Base-by-base conservation (phyloP, 2,113 vertebrate species). In the Tringa solitaria region DNA sequence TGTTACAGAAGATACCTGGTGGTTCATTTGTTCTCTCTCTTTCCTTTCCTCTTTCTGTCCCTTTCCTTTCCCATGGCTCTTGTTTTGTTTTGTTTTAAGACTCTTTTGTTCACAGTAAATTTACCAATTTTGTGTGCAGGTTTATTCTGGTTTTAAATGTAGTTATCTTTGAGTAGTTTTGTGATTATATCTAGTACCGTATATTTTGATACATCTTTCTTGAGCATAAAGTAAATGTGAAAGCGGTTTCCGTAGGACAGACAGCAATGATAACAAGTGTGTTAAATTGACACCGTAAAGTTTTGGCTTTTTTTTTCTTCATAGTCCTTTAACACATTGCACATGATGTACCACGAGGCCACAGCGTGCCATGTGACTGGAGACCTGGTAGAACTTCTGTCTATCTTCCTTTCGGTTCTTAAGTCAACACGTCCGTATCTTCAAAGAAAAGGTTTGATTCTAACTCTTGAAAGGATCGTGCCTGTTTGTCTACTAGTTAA, bases 281-380 rank as follows among this genome's bases (percentile, higher is more conserved):
- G 18, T 61, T 67, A 33, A 41, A 51, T 50, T 45, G 13, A 20
- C 39, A 33, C 22, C n/a, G 8, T 21, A 32, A 85, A 45, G 8
- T 30, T 89, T 33, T 63, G 78, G 6, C 22, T 0, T 63, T 53
- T 77, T 68, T 54, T 85, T 67, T 45, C 61, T 92, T 90, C 70
- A 1, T 93, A 99, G 99, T 99, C 99, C n/a, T 99, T 99, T 97
- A 99, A 99, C 98, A 99, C 99, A 0, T 97, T 99, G 94, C 99
- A 99, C 98, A 99, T 99, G 99, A 99, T 99, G 99, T 99, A 99
- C 97, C 99, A 99, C 8, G 99, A 99, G 98, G 99, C 99, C 43
- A 99, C 99, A 46, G 99, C 99, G 43, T 99, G 99, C 96, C 99
- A 99, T 24, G 99, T 99, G 93, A 99, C 99, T 37, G 99, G 99